Percentiles rank a stretch among this genome's conserved stretches.
phyloP scores from a whole-genome alignment of 2,797 vertebrate species.

The Nannoperca australis region DNA sequence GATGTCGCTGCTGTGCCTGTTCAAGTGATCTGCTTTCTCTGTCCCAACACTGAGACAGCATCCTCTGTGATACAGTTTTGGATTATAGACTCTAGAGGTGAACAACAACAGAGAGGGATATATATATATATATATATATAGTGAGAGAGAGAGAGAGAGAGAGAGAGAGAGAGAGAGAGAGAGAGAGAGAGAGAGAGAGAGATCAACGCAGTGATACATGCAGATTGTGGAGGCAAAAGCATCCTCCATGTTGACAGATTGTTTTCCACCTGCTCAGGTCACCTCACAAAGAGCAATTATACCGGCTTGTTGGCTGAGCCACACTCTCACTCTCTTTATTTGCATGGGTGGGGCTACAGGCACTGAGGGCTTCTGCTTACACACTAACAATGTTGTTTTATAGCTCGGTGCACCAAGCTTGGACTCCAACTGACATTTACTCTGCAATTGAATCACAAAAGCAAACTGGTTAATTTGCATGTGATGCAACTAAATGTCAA shows the following conservation, averaged over 20 bases:
- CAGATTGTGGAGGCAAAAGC: background rate
- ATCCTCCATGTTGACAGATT: background rate
- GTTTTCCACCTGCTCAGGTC: background rate
- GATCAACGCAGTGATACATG: too few relatives aligned
- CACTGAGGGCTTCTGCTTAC: background rate
- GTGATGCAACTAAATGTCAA: background rate
- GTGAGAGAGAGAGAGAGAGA: background rate
- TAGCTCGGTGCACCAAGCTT: background rate
- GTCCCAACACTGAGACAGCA: too few relatives aligned
- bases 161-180: background rate
- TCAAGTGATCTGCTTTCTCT: background rate
- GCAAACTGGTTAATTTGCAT: constrained; percentile 5
- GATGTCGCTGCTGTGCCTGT: background rate
- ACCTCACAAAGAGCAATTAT: background rate
- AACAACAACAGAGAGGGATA: background rate
- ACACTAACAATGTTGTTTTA: background rate
- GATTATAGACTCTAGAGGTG: background rate
- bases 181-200: background rate
- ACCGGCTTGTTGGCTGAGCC: background rate
- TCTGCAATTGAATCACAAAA: background rate
- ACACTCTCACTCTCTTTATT: background rate
- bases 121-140: too few relatives aligned
- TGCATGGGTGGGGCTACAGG: background rate
- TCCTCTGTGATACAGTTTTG: background rate
- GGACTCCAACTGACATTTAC: background rate